Percentiles rank a stretch among this genome's conserved stretches.
Conservation (phyloP, 1,140 invertebrate genomes). For the Drosophila murphyi region DNA sequence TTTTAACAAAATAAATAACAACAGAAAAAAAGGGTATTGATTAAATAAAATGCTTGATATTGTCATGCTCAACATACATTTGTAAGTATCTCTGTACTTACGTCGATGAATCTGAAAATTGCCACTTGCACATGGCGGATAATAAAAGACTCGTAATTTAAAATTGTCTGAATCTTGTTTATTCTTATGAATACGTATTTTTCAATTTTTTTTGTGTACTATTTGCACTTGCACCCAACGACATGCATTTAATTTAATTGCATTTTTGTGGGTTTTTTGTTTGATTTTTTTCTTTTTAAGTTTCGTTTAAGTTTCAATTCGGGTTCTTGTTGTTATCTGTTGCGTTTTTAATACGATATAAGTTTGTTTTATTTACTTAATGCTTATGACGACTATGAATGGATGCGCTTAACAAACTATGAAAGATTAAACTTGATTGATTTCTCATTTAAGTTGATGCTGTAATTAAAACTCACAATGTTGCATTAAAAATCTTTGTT, state of each 20-base stretch:
- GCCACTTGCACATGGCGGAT: neutral
- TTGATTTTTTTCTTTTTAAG: constrained; percentile 43
- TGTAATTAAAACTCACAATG: constrained; percentile 76
- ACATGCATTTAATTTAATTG: constrained; percentile 64
- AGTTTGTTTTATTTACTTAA: constrained; percentile 65
- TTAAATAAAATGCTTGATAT: neutral
- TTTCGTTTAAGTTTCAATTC: constrained; percentile 62
- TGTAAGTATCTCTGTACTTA: neutral
- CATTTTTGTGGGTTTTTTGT: constrained; percentile 49
- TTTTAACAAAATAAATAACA: constrained; percentile 20
- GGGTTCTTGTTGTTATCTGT: constrained; percentile 40
- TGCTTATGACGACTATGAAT: constrained; percentile 82
- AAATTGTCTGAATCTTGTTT: constrained; percentile 78
- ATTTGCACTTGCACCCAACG: constrained; percentile 57
- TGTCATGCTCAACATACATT: neutral
- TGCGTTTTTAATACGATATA: constrained; percentile 38
- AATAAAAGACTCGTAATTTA: constrained; percentile 60
- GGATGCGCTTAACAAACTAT: constrained; percentile 82
- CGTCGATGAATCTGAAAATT: neutral
- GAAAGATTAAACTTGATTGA: constrained; percentile 76
- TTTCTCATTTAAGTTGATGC: constrained; percentile 57
- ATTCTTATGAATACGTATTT: constrained; percentile 74
- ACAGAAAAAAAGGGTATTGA: neutral
- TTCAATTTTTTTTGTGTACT: constrained; percentile 41
- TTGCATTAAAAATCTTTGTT: constrained; percentile 77